These are phyloP conservation scores for Saxidomus purpurata DNA, from an alignment of 1,140 invertebrate genomes.

Conservation along the genomic window DNA sequence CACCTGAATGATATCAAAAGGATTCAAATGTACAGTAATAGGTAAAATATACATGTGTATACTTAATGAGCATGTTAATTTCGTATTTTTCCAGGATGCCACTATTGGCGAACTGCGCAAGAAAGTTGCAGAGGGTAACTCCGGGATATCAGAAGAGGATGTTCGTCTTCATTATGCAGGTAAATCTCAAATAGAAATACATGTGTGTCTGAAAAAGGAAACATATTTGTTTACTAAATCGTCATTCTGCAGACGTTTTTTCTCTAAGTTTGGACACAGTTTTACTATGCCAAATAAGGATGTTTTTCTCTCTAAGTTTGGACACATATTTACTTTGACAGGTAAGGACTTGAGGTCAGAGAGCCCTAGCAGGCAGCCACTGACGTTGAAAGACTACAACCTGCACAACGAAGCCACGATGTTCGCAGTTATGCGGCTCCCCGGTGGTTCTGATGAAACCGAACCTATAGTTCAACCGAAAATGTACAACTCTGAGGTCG, in stretches of 20 bases:
- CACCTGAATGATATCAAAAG: too few relatives aligned
- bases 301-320: too few relatives aligned
- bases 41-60: too few relatives aligned
- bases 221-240: too few relatives aligned
- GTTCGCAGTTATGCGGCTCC: conserved; percentile 56
- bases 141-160: not conserved
- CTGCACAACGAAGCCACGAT: conserved; percentile 53
- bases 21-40: too few relatives aligned
- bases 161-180: conserved; percentile 16
- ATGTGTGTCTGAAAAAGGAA: too few relatives aligned
- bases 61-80: too few relatives aligned
- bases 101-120: conserved; percentile 15
- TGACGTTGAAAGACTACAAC: conserved; percentile 50
- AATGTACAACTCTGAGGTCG: conserved; percentile 65
- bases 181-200: too few relatives aligned
- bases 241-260: too few relatives aligned
- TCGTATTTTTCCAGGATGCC: conserved; percentile 44
- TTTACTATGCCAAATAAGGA: too few relatives aligned
- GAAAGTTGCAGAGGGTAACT: not conserved
- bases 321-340: not conserved
- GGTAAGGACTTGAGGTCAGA: conserved; percentile 51
- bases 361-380: conserved; percentile 18
- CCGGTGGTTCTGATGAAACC: conserved; percentile 43
- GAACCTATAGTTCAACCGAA: conserved; percentile 7
- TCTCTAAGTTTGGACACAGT: too few relatives aligned